These are phyloP conservation scores for Podarcis raffonei DNA, from an alignment of 2,113 vertebrate genomes.

Conservation along the genomic window DNA sequence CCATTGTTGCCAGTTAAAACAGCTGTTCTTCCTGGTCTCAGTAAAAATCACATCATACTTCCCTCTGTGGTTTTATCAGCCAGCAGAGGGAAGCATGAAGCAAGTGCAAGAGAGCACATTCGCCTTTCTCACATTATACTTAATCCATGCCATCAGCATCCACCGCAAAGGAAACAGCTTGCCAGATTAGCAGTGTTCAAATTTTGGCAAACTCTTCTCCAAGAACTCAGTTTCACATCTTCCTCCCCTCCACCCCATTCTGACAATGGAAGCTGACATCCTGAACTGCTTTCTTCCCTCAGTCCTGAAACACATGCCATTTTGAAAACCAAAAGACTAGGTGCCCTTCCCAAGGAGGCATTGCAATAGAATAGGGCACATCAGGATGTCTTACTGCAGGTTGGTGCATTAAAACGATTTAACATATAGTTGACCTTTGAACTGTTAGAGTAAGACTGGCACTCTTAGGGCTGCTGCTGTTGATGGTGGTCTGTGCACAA, in stretches of 20 bases:
- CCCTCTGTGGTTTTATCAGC: neutral
- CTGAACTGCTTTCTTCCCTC: neutral
- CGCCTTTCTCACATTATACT: neutral
- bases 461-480: neutral
- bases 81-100: conserved; percentile 28
- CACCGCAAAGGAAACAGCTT: neutral
- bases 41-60: neutral
- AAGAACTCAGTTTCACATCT: neutral
- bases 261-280: neutral
- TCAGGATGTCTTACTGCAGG: neutral
- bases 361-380: neutral
- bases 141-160: neutral
- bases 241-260: neutral
- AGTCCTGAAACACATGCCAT: too few relatives aligned
- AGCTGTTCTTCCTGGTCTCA: neutral
- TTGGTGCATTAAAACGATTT: neutral
- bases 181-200: neutral
- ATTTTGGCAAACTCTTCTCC: neutral
- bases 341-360: too few relatives aligned
- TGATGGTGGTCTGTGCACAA: neutral
- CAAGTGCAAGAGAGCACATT: neutral
- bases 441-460: neutral
- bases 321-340: neutral
- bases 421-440: neutral
- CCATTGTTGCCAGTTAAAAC: neutral